Conservation (phyloP, 2,797 vertebrate genomes). For the Esox masquinongy region DNA sequence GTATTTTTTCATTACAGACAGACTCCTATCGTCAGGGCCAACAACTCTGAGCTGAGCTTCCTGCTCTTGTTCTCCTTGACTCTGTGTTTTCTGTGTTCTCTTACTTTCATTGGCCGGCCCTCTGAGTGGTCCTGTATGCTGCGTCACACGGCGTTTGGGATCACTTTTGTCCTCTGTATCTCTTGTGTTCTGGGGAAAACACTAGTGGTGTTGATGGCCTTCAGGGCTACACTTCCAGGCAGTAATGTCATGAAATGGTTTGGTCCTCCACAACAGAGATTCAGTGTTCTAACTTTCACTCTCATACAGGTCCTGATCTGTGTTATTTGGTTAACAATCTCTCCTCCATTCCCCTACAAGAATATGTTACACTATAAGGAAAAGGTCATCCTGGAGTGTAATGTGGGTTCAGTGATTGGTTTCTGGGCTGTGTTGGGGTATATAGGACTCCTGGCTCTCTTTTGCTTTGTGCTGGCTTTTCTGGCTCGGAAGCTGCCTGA, state of each 20-base stretch:
- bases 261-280: conserved; percentile 72
- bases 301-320: conserved; percentile 73
- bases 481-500: conserved; percentile 72
- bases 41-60: conserved; percentile 79
- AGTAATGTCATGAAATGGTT: conserved; percentile 74
- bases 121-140: conserved; percentile 80
- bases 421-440: conserved; percentile 77
- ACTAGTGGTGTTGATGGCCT: conserved; percentile 75
- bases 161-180: conserved; percentile 76
- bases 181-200: conserved; percentile 77
- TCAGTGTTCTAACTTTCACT: conserved; percentile 71
- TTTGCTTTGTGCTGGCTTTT: conserved; percentile 75
- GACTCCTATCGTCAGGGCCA: conserved; percentile 75
- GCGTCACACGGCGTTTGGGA: conserved; percentile 75
- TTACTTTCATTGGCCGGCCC: conserved; percentile 75
- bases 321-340: conserved; percentile 68
- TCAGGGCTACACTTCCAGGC: conserved; percentile 71
- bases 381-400: conserved; percentile 74
- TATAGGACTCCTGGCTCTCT: conserved; percentile 68
- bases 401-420: conserved; percentile 65
- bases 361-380: conserved; percentile 67
- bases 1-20: conserved; percentile 74
- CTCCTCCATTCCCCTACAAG: conserved; percentile 69
- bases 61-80: conserved; percentile 76
- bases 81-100: conserved; percentile 77